Base-by-base conservation (phyloP, 1,140 invertebrate species). In the Hydropsyche tenuis region DNA sequence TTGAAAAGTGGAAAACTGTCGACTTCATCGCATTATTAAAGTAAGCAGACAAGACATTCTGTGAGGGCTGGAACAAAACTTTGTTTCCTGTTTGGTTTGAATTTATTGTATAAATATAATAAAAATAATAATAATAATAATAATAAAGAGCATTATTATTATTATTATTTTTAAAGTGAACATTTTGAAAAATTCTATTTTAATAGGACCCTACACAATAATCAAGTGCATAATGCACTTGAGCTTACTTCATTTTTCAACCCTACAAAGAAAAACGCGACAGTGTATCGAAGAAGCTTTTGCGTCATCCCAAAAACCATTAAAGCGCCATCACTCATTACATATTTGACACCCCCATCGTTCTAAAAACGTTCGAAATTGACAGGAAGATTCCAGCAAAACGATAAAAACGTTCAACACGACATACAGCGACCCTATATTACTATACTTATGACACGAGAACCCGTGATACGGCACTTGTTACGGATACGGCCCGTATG, bases 251-350 rank as follows among this genome's bases (percentile, higher is more conserved):
- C 46, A 51, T 68, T 65, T 25, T 48, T 53, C 69, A 60, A 22
- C 48, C 69, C 53, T 16, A 23, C 25, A 45, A 16, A 16, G 45
- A 48, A 14, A 48, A 48, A 48, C 45, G 4, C 45, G 45, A 48
- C 65, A 68, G 45, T 68, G 23, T 42, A 25, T 22, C 20, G 12
- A 30, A 23, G 45, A 25, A 68, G 20, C 65, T 11, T 45, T 23
- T 68, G 18, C 22, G 42, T 65, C 30, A 48, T 46, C 71, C 64
- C 46, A 23, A 66, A 60, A 73, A 42, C 63, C 72, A 73, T 73
- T 73, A 68, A 73, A 73, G 66, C 60, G 64, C 64, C 72, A 73
- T 73, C 72, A 73, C 22, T 73, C 72, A 73, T 73, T 73, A 73
- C 45, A 68, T 73, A 73, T 73, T 73, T 73, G 72, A 73, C 72